Conservation (phyloP, 2,888 invertebrate genomes). For the Mythimna impura region DNA sequence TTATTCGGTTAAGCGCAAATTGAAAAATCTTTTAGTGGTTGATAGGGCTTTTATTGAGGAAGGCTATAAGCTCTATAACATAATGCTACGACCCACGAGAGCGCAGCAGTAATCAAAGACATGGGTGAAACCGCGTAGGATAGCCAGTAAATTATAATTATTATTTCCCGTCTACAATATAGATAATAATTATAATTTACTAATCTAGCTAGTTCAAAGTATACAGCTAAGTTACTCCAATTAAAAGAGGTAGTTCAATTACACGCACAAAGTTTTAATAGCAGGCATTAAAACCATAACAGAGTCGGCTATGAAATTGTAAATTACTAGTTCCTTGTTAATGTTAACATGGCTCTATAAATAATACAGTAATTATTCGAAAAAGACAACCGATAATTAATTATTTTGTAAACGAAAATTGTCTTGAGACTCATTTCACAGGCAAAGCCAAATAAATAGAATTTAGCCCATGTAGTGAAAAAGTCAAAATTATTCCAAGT, state of each 20-base stretch:
- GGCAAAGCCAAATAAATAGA: not conserved
- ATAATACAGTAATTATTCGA: not conserved
- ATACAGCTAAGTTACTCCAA: conserved; percentile 14
- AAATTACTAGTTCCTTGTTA: conserved; percentile 34
- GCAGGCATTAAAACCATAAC: conserved; percentile 32
- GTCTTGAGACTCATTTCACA: not conserved
- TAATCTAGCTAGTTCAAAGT: not conserved
- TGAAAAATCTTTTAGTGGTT: too few relatives aligned
- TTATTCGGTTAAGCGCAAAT: too few relatives aligned
- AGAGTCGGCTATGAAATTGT: conserved; percentile 37
- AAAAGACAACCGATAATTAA: not conserved
- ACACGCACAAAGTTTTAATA: conserved; percentile 42
- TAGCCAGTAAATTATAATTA: not conserved
- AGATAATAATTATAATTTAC: not conserved
- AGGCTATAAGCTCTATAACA: too few relatives aligned
- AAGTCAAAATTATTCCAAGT: too few relatives aligned
- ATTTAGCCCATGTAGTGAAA: not conserved
- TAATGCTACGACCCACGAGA: too few relatives aligned
- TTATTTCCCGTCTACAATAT: not conserved
- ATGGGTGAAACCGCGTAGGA: too few relatives aligned
- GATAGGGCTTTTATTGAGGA: too few relatives aligned
- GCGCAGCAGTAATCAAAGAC: too few relatives aligned
- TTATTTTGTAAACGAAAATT: not conserved
- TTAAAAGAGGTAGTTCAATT: conserved; percentile 28
- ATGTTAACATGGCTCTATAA: conserved; percentile 6